phyloP scores from a whole-genome alignment of 2,888 invertebrate genomes.

The Psococerastis gibbosa region DNA sequence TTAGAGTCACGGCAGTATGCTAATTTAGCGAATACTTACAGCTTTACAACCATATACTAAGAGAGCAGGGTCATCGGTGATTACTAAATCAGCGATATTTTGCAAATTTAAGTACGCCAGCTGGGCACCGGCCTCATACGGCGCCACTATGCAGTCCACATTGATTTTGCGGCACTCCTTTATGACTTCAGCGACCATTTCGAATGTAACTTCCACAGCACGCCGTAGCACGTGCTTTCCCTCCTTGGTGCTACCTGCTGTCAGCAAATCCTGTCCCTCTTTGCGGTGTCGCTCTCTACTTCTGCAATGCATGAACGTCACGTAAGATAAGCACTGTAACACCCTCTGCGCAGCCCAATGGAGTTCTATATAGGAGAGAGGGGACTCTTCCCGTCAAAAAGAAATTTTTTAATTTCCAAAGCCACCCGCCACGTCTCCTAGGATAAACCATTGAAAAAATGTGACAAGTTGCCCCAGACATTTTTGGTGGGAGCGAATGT shows the following conservation, averaged over 20 bases:
- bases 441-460: no score
- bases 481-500: no score
- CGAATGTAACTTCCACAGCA: slow-evolving; percentile 61
- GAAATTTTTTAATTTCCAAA: no score
- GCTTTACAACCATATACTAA: slow-evolving; percentile 89
- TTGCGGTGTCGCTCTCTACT: slow-evolving; percentile 51
- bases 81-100: slow-evolving; percentile 71
- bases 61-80: slow-evolving; percentile 97
- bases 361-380: no score
- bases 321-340: background rate
- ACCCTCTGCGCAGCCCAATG: no score
- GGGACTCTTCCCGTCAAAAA: no score
- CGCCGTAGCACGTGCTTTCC: slow-evolving; percentile 41
- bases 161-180: slow-evolving; percentile 54
- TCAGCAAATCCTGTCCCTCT: slow-evolving; percentile 57
- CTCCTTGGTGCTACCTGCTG: slow-evolving; percentile 46
- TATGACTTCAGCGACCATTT: slow-evolving; percentile 79
- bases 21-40: slow-evolving; percentile 29
- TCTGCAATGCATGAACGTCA: slow-evolving; percentile 31
- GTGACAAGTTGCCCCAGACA: no score
- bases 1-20: no score
- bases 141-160: slow-evolving; percentile 93
- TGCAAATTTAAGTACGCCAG: slow-evolving; percentile 72
- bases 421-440: no score
- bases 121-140: slow-evolving; percentile 94